phyloP scores from a whole-genome alignment of 2,888 invertebrate species.

The Diarsia mendica region DNA sequence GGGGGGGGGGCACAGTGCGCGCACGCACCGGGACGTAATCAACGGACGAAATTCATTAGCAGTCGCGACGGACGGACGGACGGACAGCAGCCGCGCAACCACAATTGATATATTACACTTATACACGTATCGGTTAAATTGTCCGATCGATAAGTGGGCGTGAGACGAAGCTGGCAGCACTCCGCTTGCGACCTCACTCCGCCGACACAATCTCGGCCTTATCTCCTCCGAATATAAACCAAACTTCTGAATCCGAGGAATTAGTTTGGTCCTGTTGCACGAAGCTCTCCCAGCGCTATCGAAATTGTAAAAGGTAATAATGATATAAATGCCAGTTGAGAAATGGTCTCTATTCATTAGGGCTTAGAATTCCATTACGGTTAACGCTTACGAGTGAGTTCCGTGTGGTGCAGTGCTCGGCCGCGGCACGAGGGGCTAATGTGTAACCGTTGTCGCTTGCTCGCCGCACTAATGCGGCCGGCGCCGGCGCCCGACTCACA shows the following conservation, averaged over 20 bases:
- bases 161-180: constrained; percentile 68
- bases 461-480: constrained; percentile 85
- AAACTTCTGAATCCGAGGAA: constrained; percentile 12
- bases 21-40: constrained; percentile 59
- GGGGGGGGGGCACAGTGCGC: constrained; percentile 20
- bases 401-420: constrained; percentile 2
- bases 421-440: constrained; percentile 80
- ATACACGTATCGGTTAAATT: constrained; percentile 84
- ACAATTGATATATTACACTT: constrained; percentile 83
- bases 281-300: constrained; percentile 10
- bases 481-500: constrained; percentile 89
- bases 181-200: constrained; percentile 39
- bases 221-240: background rate
- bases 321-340: constrained; percentile 6
- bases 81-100: constrained; percentile 71
- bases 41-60: constrained; percentile 71
- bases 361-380: constrained; percentile 9
- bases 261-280: constrained; percentile 53
- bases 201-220: constrained; percentile 40
- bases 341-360: constrained; percentile 36
- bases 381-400: background rate
- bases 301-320: constrained; percentile 42
- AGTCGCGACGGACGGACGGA: constrained; percentile 73
- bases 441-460: constrained; percentile 82
- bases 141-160: constrained; percentile 87